A percentile compares a stretch with the other conserved stretches of the same genome.
Conservation (phyloP, 92 coral and sea anemone genomes). For the Meandrina meandrites region DNA sequence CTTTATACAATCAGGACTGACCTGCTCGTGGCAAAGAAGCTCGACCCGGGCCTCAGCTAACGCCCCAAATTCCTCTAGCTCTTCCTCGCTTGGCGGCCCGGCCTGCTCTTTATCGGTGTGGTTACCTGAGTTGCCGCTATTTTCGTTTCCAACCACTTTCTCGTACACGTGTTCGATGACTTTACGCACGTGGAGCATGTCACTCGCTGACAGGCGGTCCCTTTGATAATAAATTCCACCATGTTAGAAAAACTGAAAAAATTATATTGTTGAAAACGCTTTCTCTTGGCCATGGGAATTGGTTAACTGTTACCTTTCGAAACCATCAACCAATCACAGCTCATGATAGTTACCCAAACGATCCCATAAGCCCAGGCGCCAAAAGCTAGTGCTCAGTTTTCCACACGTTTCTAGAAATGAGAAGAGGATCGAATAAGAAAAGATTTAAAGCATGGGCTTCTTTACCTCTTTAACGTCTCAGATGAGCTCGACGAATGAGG, state of each 20-base stretch:
- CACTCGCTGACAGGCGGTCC: slow-evolving; percentile 97
- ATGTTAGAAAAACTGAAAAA: neutral
- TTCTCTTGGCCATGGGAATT: neutral
- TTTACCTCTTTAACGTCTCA: slow-evolving; percentile 82
- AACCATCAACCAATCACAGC: neutral
- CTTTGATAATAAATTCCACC: slow-evolving; percentile 29
- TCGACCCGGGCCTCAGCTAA: slow-evolving; percentile 92
- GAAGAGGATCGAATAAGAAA: neutral
- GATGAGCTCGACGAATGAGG: slow-evolving; percentile 91
- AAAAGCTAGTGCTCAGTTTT: neutral
- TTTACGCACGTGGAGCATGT: slow-evolving; percentile 96
- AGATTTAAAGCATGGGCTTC: neutral
- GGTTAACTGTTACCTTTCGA: neutral
- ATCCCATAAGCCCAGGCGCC: neutral
- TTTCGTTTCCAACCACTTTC: slow-evolving; percentile 84
- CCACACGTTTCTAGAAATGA: neutral
- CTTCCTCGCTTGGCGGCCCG: slow-evolving; percentile 65
- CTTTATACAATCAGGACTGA: slow-evolving; percentile 10
- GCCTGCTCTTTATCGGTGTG: slow-evolving; percentile 80
- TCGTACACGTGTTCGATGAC: slow-evolving; percentile 97
- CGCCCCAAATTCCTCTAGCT: slow-evolving; percentile 77
- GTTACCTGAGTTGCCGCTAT: slow-evolving; percentile 60
- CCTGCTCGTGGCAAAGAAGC: slow-evolving; percentile 95
- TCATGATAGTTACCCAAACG: neutral
- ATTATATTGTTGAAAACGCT: neutral